Base-by-base conservation (phyloP, 2,113 vertebrate species). In the Nerophis ophidion region DNA sequence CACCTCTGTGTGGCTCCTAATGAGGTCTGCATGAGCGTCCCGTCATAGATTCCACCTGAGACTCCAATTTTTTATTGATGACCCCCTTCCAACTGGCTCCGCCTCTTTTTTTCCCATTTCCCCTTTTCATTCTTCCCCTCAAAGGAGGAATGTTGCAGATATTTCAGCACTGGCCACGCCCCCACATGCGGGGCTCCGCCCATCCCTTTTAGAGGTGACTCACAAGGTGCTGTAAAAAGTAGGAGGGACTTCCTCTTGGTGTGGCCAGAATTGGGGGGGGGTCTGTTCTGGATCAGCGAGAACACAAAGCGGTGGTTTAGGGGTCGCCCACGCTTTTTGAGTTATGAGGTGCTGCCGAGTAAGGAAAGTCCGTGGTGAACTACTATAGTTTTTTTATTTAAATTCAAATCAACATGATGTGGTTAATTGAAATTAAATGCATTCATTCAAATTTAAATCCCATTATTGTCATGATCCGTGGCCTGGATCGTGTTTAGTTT, bases 141-240 rank as follows among this genome's bases (percentile, higher is more conserved):
- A 48, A 64, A 77, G 72, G 61, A 83, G 81, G 83, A 86, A 67
- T 69, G 81, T 66, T 87, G 77, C 84, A 89, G 81, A 88, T 89
- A 84, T 84, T 85, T 82, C 80, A 68, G 73, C 81, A 81, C 87
- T 88, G 87, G 80, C 85, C 81, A 61, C 84, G 83, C 67, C 44
- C 11, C 6, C 89, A 89, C 86, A 87, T 91, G 86, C 15, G 8
- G 68, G 75, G 86, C 84, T 74, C 10, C 26, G 26, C 11, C n/a
- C 36, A 10, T 16, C 5, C 38, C 68, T 65, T 69, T 54, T 42
- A 49, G 75, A 9, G 65, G 71, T 89, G 88, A 91, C 80, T 90
- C 90, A 90, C 81, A 71, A 61, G 83, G 26, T 7, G 61, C 60
- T 58, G 69, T 86, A 82, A 88, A 90, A 70, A 70, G 72, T n/a